A percentile compares a stretch with the other conserved stretches of the same genome.
Evolutionary conservation across 1,140 invertebrate genomes (phyloP).

Genomic region (Laodelphax striatellus): DNA sequence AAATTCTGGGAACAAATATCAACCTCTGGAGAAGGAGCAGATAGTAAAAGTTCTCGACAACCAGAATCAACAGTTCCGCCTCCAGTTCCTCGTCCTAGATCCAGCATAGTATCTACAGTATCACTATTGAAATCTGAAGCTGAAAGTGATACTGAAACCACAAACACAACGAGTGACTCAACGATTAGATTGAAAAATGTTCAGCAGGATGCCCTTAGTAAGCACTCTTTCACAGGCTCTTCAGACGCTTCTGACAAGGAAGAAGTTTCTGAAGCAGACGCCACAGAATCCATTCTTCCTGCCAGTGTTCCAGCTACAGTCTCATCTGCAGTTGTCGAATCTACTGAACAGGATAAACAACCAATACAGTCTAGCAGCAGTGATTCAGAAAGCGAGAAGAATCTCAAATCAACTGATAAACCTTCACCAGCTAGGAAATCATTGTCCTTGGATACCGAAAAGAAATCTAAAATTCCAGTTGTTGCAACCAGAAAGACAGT

Average conservation of each 20-base stretch:
- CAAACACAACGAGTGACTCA: slow-evolving; percentile 18
- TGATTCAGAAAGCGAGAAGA: slow-evolving; percentile 29
- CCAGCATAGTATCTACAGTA: slow-evolving; percentile 21
- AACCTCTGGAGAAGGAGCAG: slow-evolving; percentile 5
- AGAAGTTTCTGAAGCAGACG: slow-evolving; percentile 23
- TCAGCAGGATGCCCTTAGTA: slow-evolving; percentile 11
- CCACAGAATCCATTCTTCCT: slow-evolving; percentile 4
- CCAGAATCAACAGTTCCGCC: slow-evolving; percentile 21
- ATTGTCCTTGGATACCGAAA: neutral
- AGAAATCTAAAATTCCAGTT: slow-evolving; percentile 1
- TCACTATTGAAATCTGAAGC: slow-evolving; percentile 12
- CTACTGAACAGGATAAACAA: slow-evolving; percentile 13
- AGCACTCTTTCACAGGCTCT: slow-evolving; percentile 18
- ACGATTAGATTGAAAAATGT: slow-evolving; percentile 15
- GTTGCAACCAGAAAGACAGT: slow-evolving; percentile 26
- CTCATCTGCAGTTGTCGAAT: slow-evolving; percentile 17
- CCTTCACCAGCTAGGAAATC: neutral
- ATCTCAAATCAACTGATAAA: slow-evolving; percentile 23
- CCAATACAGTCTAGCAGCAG: slow-evolving; percentile 13
- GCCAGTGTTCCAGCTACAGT: slow-evolving; percentile 22
- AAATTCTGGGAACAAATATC: slow-evolving; percentile 38
- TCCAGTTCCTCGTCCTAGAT: slow-evolving; percentile 34
- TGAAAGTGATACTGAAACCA: slow-evolving; percentile 20
- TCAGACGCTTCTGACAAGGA: slow-evolving; percentile 20
- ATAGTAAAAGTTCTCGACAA: slow-evolving; percentile 2